Conservation (phyloP, 2,113 vertebrate genomes). For the Chionis minor region DNA sequence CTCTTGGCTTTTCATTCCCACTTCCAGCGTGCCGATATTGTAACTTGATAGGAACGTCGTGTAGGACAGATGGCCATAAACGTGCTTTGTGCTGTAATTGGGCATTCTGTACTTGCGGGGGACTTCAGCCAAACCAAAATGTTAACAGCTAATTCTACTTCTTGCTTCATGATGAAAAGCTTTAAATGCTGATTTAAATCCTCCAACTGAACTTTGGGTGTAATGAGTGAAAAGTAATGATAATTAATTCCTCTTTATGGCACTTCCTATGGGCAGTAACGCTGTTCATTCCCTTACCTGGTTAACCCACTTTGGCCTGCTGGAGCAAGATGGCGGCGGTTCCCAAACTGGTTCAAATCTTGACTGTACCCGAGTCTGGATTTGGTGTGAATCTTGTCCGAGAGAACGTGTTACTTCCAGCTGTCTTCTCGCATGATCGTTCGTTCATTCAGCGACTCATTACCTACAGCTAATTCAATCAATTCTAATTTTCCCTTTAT, state of each 20-base stretch:
- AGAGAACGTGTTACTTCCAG: not conserved
- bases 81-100: not conserved
- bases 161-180: not conserved
- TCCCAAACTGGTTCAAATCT: not conserved
- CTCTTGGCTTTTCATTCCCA: not conserved
- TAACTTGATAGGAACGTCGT: not conserved
- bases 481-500: not conserved
- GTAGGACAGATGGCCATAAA: not conserved
- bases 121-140: not conserved
- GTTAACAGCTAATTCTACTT: not conserved
- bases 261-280: not conserved
- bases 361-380: not conserved
- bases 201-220: not conserved
- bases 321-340: not conserved
- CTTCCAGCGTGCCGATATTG: not conserved
- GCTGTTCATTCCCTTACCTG: not conserved
- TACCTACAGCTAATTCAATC: not conserved
- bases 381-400: not conserved
- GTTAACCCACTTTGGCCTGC: not conserved
- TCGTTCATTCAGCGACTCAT: not conserved
- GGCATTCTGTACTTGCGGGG: not conserved
- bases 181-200: not conserved
- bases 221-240: not conserved
- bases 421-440: not conserved
- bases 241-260: not conserved